Evolutionary conservation across 2,113 vertebrate species (phyloP), one percentile per base, ranked within the genome.

Genomic region (Tenebrosternarchus preto): DNA sequence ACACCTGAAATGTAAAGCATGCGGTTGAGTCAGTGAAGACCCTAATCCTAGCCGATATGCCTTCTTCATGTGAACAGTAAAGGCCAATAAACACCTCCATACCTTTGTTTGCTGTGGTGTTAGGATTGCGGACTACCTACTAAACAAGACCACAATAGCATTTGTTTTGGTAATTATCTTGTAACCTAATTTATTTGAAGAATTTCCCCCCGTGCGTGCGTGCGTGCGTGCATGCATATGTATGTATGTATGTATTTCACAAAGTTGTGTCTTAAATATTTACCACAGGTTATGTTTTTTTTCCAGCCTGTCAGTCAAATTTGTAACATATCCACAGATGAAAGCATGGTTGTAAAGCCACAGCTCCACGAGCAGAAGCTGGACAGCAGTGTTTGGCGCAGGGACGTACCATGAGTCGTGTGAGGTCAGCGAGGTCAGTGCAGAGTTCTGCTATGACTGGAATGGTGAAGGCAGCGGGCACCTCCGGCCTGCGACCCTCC

Each of bases 341-440:
- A 68, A 39, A 68, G 8, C 33, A 39, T 25, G 60, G 27, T 11
- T 63, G 5, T 76, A 46, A 46, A 63, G 16, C 50, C 17, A 55
- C 15, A n/a, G n/a, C 20, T 31, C 19, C 29, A 50, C 50, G 29
- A 76, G 15, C 17, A 19, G 24, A 27, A 12, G 3, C 5, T 59
- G 15, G 29, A 46, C 15, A 31, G 39, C 19, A 27, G 24, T 56
- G 73, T 25, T 19, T 84, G 67, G 50, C 59, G 24, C 57, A 29
- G 12, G 31, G 67, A 55, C 55, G 39, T 56, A 64, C 17, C n/a
- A 57, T 29, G 53, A 56, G 50, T 43, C 64, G 22, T 55, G 81
- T 82, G 73, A 78, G 85, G 83, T 87, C 88, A 50, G 81, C 81
- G 73, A 78, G 85, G 83, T 87, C 88, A 90, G 83, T 59, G 2